phyloP scores from a whole-genome alignment of 35 echinoderm and acorn worm genomes.

The Apostichopus parvimensis region DNA sequence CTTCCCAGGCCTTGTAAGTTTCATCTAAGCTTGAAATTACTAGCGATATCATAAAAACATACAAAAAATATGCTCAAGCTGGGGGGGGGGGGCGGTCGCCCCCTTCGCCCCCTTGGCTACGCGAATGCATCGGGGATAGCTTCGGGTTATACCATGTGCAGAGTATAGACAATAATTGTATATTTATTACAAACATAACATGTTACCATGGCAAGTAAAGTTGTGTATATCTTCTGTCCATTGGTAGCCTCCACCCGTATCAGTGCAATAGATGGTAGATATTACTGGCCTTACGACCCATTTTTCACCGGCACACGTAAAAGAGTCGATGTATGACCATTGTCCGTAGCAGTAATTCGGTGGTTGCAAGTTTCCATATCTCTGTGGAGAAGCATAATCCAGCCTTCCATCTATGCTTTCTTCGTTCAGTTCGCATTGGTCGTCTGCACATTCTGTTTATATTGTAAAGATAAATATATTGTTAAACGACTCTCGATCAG shows the following conservation, averaged over 20 bases:
- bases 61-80: too few species aligned
- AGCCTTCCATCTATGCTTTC: not conserved
- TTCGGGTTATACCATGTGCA: too few species aligned
- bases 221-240: conserved; percentile 18
- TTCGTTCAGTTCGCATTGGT: conserved; percentile 27
- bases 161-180: too few species aligned
- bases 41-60: too few species aligned
- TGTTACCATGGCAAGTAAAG: conserved; percentile 14
- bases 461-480: too few species aligned
- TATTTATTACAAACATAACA: too few species aligned
- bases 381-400: not conserved
- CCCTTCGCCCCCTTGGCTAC: too few species aligned
- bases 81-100: too few species aligned
- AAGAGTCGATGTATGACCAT: not conserved
- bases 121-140: too few species aligned
- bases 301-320: not conserved
- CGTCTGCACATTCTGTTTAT: conserved; percentile 11
- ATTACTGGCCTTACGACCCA: not conserved
- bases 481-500: too few species aligned
- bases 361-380: not conserved
- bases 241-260: not conserved
- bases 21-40: too few species aligned
- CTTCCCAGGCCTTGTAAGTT: too few species aligned
- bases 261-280: not conserved
- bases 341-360: conserved; percentile 15